These are phyloP conservation scores for Manis crassicaudata DNA, from an alignment of 2,797 vertebrate genomes.

Conservation along the genomic window DNA sequence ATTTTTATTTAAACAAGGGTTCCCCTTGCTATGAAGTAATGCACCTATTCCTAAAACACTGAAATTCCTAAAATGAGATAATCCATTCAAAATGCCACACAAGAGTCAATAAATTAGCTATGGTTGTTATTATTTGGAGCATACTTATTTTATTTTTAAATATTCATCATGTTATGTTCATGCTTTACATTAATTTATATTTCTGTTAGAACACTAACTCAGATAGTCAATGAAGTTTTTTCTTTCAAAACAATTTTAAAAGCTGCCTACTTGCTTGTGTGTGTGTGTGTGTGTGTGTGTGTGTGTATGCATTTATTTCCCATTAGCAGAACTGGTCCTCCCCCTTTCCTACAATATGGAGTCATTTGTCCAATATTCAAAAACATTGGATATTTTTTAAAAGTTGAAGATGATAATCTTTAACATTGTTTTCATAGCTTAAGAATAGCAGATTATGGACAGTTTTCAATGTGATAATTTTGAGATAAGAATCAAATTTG, in stretches of 20 bases:
- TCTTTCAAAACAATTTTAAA: neutral
- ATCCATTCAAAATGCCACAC: neutral
- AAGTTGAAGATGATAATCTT: neutral
- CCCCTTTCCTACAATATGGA: neutral
- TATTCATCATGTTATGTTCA: neutral
- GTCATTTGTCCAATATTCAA: neutral
- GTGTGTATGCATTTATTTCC: neutral
- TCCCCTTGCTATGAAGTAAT: neutral
- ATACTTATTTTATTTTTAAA: constrained; percentile 10
- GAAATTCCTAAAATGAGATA: neutral
- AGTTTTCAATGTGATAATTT: neutral
- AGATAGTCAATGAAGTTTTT: neutral
- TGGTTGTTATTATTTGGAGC: neutral
- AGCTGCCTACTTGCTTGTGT: neutral
- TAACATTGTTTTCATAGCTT: neutral
- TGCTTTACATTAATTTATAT: neutral
- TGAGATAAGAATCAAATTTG: neutral
- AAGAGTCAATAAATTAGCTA: neutral
- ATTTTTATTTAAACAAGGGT: neutral
- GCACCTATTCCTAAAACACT: neutral
- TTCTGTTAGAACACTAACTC: constrained; percentile 7
- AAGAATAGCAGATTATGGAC: neutral
- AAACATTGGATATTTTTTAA: neutral
- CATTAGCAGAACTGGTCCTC: neutral
- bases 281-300: neutral